These are phyloP conservation scores for Gambelia wislizenii DNA, from an alignment of 2,797 vertebrate genomes.

Conservation along the genomic window DNA sequence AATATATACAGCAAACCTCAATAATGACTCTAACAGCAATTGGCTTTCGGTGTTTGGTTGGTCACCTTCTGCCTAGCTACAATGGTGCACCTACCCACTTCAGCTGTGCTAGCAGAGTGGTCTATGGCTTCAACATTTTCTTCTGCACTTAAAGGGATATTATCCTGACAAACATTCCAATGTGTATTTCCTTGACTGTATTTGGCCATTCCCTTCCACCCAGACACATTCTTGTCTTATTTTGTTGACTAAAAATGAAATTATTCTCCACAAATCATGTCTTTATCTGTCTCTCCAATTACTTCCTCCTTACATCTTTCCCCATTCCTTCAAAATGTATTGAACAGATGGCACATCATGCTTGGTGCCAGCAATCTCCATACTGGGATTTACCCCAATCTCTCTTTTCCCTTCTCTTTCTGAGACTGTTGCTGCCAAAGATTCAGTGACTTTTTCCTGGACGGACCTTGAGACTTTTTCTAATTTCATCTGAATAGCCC, in stretches of 20 bases:
- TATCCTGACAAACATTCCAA: too few relatives aligned
- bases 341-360: neutral
- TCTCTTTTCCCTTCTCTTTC: neutral
- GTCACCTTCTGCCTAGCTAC: too few relatives aligned
- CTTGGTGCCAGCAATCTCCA: neutral
- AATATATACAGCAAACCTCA: too few relatives aligned
- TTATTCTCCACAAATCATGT: neutral
- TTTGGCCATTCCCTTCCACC: neutral
- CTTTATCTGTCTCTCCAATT: neutral
- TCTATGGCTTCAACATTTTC: too few relatives aligned
- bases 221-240: rapidly evolving
- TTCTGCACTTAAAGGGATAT: too few relatives aligned
- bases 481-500: neutral
- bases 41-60: too few relatives aligned
- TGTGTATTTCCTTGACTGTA: neutral
- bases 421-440: neutral
- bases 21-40: too few relatives aligned
- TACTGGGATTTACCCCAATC: neutral
- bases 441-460: conserved; percentile 3
- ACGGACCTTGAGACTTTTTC: neutral
- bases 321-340: neutral
- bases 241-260: neutral
- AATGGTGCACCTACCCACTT: too few relatives aligned
- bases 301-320: neutral
- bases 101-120: too few relatives aligned